Evolutionary conservation across 1,140 invertebrate species (phyloP).

Genomic region (Trinorchestia longiramus): DNA sequence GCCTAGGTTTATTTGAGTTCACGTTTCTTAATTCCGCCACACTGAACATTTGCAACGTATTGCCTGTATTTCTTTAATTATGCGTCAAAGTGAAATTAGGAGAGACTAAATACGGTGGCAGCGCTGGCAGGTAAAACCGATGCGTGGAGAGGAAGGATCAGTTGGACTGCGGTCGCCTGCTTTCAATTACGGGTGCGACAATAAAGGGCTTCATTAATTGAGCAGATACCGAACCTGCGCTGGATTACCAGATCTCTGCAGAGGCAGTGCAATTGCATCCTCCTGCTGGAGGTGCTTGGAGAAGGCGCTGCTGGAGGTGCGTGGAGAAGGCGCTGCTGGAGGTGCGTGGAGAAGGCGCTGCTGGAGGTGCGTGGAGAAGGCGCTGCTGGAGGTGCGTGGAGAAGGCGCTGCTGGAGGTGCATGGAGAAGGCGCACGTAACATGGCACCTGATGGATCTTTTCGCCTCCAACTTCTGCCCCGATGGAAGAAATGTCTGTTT

Average conservation of each 20-base stretch:
- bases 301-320: not conserved
- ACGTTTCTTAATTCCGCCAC: not conserved
- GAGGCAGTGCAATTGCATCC: too few species aligned
- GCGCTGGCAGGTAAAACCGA: not conserved
- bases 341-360: too few species aligned
- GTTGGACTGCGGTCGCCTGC: not conserved
- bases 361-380: too few species aligned
- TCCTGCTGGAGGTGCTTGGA: not conserved
- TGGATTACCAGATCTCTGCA: not conserved
- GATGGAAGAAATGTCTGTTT: too few species aligned
- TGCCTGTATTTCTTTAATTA: not conserved
- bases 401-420: too few species aligned
- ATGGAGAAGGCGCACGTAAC: too few species aligned
- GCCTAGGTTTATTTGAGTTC: not conserved
- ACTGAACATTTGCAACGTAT: not conserved
- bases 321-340: too few species aligned
- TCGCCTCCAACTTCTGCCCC: too few species aligned
- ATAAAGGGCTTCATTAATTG: conserved; percentile 50
- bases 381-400: too few species aligned
- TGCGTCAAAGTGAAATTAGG: not conserved
- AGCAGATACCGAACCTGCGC: not conserved
- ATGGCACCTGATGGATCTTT: too few species aligned
- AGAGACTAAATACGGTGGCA: not conserved
- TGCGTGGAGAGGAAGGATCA: not conserved
- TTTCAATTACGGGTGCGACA: conserved; percentile 31